phyloP scores from a whole-genome alignment of 1,140 invertebrate species.

The Philotrypesis tridentata region DNA sequence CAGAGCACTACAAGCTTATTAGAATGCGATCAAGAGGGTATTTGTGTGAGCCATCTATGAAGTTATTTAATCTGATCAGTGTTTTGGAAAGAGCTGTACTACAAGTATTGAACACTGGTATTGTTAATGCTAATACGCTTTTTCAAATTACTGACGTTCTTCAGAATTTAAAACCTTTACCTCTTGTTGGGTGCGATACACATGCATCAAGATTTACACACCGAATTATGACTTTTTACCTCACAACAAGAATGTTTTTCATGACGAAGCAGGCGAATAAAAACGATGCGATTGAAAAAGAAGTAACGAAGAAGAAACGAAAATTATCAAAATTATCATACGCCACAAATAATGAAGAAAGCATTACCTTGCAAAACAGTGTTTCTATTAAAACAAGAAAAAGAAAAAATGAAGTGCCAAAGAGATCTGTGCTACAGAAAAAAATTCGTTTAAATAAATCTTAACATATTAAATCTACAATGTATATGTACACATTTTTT shows the following conservation, averaged over 20 bases:
- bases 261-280: slow-evolving; percentile 7
- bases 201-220: neutral
- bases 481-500: too few species aligned
- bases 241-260: slow-evolving; percentile 23
- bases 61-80: neutral
- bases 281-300: too few species aligned
- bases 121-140: neutral
- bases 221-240: neutral
- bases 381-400: too few species aligned
- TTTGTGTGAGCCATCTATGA: neutral
- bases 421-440: too few species aligned
- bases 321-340: slow-evolving; percentile 20
- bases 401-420: too few species aligned
- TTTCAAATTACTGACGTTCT: slow-evolving; percentile 6
- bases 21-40: neutral
- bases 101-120: neutral
- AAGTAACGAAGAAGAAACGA: slow-evolving; percentile 6
- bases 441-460: too few species aligned
- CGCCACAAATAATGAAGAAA: neutral
- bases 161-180: neutral
- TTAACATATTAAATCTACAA: too few species aligned
- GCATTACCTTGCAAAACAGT: neutral
- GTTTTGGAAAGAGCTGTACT: neutral
- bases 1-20: slow-evolving; percentile 2
- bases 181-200: neutral